These are phyloP conservation scores for Myripristis jacobus DNA, from an alignment of 2,797 vertebrate genomes.

Conservation along the genomic window DNA sequence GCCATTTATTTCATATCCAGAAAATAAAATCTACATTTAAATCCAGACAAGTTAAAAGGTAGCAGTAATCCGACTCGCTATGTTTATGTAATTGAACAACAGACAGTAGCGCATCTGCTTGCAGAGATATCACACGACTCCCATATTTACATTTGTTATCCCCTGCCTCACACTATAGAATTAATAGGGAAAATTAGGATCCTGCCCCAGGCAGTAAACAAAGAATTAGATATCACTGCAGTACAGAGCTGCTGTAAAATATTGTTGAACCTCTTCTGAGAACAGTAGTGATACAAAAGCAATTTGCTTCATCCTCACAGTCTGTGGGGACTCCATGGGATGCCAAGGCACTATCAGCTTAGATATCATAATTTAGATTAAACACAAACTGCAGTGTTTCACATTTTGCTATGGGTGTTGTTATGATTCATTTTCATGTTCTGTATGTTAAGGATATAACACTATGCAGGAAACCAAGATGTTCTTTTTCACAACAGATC, in stretches of 20 bases:
- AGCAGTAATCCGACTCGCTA: slow-evolving; percentile 64
- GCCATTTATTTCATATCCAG: slow-evolving; percentile 70
- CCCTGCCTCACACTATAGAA: slow-evolving; percentile 56
- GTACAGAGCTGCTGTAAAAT: slow-evolving; percentile 49
- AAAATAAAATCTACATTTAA: slow-evolving; percentile 73
- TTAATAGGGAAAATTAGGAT: slow-evolving; percentile 71
- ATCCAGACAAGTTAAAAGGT: slow-evolving; percentile 73
- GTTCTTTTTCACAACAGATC: background rate
- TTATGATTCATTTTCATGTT: slow-evolving; percentile 2
- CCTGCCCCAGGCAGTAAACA: slow-evolving; percentile 58
- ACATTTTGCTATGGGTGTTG: background rate
- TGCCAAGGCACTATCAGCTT: slow-evolving; percentile 31
- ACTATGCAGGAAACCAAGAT: slow-evolving; percentile 1
- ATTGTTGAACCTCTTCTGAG: slow-evolving; percentile 52
- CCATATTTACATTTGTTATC: slow-evolving; percentile 71
- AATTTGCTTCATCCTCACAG: slow-evolving; percentile 35
- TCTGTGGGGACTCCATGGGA: slow-evolving; percentile 22
- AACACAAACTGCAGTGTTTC: background rate
- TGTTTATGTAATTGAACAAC: slow-evolving; percentile 68
- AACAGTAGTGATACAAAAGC: slow-evolving; percentile 56
- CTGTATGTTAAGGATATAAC: background rate
- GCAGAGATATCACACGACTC: slow-evolving; percentile 69
- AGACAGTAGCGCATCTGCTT: slow-evolving; percentile 64
- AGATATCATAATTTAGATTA: slow-evolving; percentile 28
- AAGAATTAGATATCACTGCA: slow-evolving; percentile 55